A percentile compares a stretch with the other conserved stretches of the same genome.
Conservation (phyloP, 1,140 invertebrate genomes). For the Hydropsyche tenuis region DNA sequence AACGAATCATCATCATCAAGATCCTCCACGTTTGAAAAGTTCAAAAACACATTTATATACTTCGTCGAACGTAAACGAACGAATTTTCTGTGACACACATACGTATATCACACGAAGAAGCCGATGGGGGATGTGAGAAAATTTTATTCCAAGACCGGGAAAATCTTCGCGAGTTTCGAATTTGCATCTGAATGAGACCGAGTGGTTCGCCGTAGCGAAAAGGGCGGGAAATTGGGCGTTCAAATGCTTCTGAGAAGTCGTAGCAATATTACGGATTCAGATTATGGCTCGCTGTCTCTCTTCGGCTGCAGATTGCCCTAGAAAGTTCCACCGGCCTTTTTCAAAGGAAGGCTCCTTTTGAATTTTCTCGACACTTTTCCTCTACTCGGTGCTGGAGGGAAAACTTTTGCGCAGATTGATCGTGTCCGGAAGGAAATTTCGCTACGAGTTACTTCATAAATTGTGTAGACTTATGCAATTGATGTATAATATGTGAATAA, state of each 20-base stretch:
- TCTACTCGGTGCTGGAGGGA: not conserved
- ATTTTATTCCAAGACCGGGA: not conserved
- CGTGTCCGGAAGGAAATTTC: constrained; percentile 8
- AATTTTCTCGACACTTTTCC: constrained; percentile 20
- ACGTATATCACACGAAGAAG: no score
- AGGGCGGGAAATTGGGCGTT: constrained; percentile 40
- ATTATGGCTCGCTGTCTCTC: constrained; percentile 33
- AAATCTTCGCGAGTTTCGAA: constrained; percentile 24
- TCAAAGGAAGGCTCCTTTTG: constrained; percentile 2
- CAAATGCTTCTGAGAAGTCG: constrained; percentile 38
- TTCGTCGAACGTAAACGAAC: no score
- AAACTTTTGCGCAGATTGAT: constrained; percentile 8
- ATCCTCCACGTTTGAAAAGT: no score
- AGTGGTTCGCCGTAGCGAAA: constrained; percentile 33
- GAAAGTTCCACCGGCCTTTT: not conserved
- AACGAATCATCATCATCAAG: not conserved
- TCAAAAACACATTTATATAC: no score
- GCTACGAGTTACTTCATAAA: not conserved
- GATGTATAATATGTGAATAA: no score
- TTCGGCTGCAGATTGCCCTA: constrained; percentile 20
- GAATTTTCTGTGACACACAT: no score
- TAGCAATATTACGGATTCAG: constrained; percentile 37
- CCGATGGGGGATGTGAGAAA: no score
- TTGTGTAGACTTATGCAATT: no score
- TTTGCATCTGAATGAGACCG: constrained; percentile 40